Conservation (phyloP, 2,113 vertebrate species). For the Lampris megalopsis region DNA sequence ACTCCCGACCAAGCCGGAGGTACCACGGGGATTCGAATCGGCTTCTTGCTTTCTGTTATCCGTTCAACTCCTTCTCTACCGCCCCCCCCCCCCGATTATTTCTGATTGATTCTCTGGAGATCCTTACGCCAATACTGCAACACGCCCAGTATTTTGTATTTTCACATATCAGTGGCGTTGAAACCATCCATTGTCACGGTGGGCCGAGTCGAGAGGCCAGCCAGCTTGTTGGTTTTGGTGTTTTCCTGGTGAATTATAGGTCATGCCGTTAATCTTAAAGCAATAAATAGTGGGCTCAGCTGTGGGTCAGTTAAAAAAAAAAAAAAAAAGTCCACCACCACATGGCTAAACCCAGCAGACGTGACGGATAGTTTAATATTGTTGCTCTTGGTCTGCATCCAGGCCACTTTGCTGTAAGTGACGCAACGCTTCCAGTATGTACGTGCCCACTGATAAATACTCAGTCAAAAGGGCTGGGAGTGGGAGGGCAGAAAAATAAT, state of each 20-base stretch:
- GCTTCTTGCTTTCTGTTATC: not conserved
- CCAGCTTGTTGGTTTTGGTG: slow-evolving; percentile 9
- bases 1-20: too few species aligned
- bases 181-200: slow-evolving; percentile 41
- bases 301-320: slow-evolving; percentile 34
- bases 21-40: too few species aligned
- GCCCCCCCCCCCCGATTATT: not conserved
- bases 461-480: slow-evolving; percentile 23
- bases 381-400: slow-evolving; percentile 60
- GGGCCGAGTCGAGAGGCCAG: slow-evolving; percentile 44
- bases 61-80: not conserved
- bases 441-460: slow-evolving; percentile 34
- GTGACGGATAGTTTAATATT: slow-evolving; percentile 62
- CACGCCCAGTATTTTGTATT: slow-evolving; percentile 2
- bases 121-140: slow-evolving; percentile 33
- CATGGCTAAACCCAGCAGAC: slow-evolving; percentile 23
- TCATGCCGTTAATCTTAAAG: slow-evolving; percentile 54
- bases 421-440: slow-evolving; percentile 42
- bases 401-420: slow-evolving; percentile 47
- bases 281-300: slow-evolving; percentile 56
- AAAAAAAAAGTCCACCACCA: slow-evolving; percentile 5
- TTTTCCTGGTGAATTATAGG: slow-evolving; percentile 47
- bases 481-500: not conserved
- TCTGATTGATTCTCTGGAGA: slow-evolving; percentile 31
- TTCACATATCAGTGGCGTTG: slow-evolving; percentile 37